Evolutionary conservation across 2,797 vertebrate species (phyloP), one percentile per base, ranked within the genome.

Genomic region (Knipowitschia caucasica): DNA sequence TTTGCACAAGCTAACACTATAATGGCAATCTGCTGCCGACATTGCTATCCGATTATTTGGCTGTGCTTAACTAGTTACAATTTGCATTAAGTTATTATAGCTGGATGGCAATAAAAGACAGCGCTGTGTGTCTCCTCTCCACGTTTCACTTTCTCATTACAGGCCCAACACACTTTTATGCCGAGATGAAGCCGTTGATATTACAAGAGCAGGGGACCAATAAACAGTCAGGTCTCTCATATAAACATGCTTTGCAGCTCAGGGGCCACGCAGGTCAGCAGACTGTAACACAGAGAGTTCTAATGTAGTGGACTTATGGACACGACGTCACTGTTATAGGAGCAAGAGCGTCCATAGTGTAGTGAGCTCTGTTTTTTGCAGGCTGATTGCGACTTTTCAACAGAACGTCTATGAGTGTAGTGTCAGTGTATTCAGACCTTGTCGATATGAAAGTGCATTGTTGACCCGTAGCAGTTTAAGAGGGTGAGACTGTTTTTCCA

Each of bases 1-100:
- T 92, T 94, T 92, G 92, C 93, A 89, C 92, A 93, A 91, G 92
- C 89, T 93, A 94, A 89, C 90, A 87, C 86, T 82, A 82, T 82
- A 89, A 92, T 89, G 84, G 86, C 90, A 89, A 88, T 88, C 88
- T 88, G 88, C 83, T 50, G 52, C 83, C 82, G 89, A 91, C 89
- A 81, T 88, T 74, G 79, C 83, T 80, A 86, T 90, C 85, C 88
- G 85, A 90, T 91, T 80, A 90, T 92, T 92, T 89, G 88, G 84
- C 86, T 89, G 87, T 87, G 89, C 89, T 91, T 92, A 92, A 92
- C 88, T 91, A 92, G 88, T 91, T 90, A 89, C 87, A 90, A 90
- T 91, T 91, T 91, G 89, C 88, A 90, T 91, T 90, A 89, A 89
- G 80, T 87, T 87, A 89, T 90, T 87, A 87, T 83, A 75, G 85